These are phyloP conservation scores for Diploscapter pachys DNA, from an alignment of 1,140 invertebrate species.

Conservation along the genomic window DNA sequence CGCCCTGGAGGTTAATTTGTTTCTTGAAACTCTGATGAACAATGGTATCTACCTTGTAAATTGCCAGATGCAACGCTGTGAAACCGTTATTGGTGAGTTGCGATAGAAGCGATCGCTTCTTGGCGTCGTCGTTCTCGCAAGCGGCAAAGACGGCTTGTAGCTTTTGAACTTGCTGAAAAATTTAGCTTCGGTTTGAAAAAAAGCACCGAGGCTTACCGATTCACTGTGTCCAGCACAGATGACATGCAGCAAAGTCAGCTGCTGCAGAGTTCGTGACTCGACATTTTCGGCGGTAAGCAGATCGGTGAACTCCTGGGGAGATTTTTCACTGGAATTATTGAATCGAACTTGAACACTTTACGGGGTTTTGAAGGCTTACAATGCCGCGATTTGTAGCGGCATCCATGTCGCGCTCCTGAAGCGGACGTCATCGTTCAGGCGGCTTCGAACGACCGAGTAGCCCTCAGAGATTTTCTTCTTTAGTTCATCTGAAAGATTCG, in stretches of 20 bases:
- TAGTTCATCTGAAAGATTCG: slow-evolving; percentile 57
- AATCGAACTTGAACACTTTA: slow-evolving; percentile 35
- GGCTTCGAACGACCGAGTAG: slow-evolving; percentile 60
- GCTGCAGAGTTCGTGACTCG: slow-evolving; percentile 35
- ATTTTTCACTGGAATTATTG: slow-evolving; percentile 47
- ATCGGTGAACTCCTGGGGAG: slow-evolving; percentile 27
- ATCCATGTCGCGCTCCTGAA: slow-evolving; percentile 53
- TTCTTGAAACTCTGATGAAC: slow-evolving; percentile 9
- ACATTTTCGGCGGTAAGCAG: slow-evolving; percentile 34
- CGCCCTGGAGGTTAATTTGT: slow-evolving; percentile 54
- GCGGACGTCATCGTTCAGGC: slow-evolving; percentile 59
- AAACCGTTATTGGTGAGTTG: slow-evolving; percentile 61
- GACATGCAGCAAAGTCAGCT: slow-evolving; percentile 51
- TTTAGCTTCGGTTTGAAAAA: too few species aligned
- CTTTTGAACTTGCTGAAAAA: too few species aligned
- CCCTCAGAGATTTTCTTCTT: slow-evolving; percentile 62
- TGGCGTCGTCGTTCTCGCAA: slow-evolving; percentile 40
- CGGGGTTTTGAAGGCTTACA: slow-evolving; percentile 44
- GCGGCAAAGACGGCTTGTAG: too few species aligned
- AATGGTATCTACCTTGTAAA: slow-evolving; percentile 59
- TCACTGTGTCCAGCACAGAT: slow-evolving; percentile 51
- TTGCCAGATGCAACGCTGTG: slow-evolving; percentile 61
- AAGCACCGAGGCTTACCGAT: slow-evolving; percentile 35
- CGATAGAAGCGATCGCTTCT: slow-evolving; percentile 45
- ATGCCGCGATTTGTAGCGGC: slow-evolving; percentile 59